Evolutionary conservation across 2,888 invertebrate species (phyloP).

Genomic region (Napeogenes inachia): DNA sequence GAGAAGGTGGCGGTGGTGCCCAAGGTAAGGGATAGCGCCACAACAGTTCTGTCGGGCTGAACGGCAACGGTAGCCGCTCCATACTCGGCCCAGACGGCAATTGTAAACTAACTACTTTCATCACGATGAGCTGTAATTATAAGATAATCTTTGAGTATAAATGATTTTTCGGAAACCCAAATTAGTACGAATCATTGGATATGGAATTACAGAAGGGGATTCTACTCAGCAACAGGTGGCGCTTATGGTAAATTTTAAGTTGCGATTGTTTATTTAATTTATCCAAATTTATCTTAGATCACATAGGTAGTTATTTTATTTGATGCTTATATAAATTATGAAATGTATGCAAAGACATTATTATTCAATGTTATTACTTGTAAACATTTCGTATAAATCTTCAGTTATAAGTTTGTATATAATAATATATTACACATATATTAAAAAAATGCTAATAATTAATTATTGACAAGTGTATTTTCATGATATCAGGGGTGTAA

Average conservation of each 20-base stretch:
- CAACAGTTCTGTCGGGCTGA: slow-evolving; percentile 88
- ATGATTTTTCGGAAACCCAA: too few relatives aligned
- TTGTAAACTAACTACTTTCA: slow-evolving; percentile 84
- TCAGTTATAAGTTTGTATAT: too few relatives aligned
- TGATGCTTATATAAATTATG: slow-evolving; percentile 3
- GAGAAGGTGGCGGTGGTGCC: slow-evolving; percentile 82
- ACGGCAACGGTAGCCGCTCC: slow-evolving; percentile 87
- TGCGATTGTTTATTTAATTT: background rate
- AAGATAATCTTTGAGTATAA: background rate
- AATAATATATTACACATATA: too few relatives aligned
- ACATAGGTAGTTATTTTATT: slow-evolving; percentile 4
- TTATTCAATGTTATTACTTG: too few relatives aligned
- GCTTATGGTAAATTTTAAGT: slow-evolving; percentile 16
- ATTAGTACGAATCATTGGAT: background rate
- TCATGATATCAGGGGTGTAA: too few relatives aligned
- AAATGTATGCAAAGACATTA: too few relatives aligned
- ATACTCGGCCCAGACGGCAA: slow-evolving; percentile 84
- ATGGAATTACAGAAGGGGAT: background rate
- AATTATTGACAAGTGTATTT: too few relatives aligned
- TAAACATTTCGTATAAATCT: too few relatives aligned
- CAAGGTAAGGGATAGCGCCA: slow-evolving; percentile 92
- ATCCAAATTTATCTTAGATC: slow-evolving; percentile 9
- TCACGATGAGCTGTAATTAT: slow-evolving; percentile 65
- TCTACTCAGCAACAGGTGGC: slow-evolving; percentile 39
- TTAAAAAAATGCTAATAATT: too few relatives aligned